Conservation (phyloP, 2,113 vertebrate genomes). For the Mormyrus lacerda region DNA sequence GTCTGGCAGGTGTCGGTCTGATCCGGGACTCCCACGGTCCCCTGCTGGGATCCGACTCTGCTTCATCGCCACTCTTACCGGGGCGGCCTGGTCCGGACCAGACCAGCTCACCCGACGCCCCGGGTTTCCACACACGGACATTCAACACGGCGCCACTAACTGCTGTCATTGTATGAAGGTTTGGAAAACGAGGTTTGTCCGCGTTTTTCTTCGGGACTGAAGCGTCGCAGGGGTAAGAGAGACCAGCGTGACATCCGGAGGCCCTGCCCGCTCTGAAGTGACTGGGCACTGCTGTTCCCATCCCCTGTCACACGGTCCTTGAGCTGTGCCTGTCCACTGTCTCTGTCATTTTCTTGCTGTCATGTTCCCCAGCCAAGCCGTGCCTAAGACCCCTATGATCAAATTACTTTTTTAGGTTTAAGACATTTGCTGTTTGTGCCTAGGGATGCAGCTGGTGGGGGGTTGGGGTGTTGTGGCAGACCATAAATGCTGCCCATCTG, state of each 20-base stretch:
- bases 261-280: background rate
- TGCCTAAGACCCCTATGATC: background rate
- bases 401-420: background rate
- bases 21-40: slow-evolving; percentile 58
- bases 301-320: background rate
- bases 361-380: background rate
- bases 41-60: slow-evolving; percentile 57
- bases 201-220: background rate
- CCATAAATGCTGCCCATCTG: background rate
- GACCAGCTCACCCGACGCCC: background rate
- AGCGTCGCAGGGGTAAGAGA: background rate
- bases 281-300: background rate
- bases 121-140: background rate
- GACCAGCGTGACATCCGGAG: background rate
- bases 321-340: background rate
- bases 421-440: background rate
- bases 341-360: background rate
- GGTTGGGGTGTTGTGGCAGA: background rate
- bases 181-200: background rate
- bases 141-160: background rate
- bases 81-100: background rate
- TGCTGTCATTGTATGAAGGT: background rate
- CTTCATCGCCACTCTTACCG: slow-evolving; percentile 41
- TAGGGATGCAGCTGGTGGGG: background rate
- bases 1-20: slow-evolving; percentile 34